Evolutionary conservation across 2,113 vertebrate genomes (phyloP).

Genomic region (Fregetta grallaria): DNA sequence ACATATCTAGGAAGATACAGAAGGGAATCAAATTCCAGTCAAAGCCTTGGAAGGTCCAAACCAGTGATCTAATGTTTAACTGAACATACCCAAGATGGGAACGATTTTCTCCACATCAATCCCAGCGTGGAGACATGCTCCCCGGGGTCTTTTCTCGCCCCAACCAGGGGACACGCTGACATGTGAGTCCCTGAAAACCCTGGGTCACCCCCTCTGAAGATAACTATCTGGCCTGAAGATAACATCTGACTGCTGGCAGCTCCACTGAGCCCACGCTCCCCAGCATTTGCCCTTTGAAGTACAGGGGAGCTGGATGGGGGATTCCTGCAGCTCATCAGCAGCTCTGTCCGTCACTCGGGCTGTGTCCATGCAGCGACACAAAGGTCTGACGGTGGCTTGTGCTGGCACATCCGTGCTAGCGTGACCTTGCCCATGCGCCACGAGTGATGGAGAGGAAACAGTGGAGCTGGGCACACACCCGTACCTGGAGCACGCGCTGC

Average conservation of each 20-base stretch:
- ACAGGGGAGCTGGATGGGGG: neutral
- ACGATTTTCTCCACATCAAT: neutral
- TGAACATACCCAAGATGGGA: neutral
- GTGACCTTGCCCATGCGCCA: neutral
- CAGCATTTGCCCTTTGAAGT: fast-evolving
- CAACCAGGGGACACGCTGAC: fast-evolving
- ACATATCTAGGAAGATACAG: neutral
- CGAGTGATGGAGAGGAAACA: fast-evolving
- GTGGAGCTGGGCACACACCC: neutral
- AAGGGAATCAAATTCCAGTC: neutral
- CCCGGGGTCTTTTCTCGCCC: neutral
- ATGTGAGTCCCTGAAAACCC: neutral
- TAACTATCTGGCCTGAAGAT: neutral
- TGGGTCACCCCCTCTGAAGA: neutral
- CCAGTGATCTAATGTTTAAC: neutral
- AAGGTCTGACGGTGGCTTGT: neutral
- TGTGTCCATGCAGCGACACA: neutral
- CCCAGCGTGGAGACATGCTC: neutral
- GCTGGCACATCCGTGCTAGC: neutral
- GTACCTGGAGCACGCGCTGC: neutral
- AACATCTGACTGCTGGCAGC: neutral
- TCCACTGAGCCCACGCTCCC: neutral
- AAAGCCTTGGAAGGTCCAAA: neutral
- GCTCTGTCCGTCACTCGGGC: neutral
- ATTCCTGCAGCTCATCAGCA: neutral